Base-by-base conservation (phyloP, 1,140 invertebrate species). In the Camponotus floridanus region DNA sequence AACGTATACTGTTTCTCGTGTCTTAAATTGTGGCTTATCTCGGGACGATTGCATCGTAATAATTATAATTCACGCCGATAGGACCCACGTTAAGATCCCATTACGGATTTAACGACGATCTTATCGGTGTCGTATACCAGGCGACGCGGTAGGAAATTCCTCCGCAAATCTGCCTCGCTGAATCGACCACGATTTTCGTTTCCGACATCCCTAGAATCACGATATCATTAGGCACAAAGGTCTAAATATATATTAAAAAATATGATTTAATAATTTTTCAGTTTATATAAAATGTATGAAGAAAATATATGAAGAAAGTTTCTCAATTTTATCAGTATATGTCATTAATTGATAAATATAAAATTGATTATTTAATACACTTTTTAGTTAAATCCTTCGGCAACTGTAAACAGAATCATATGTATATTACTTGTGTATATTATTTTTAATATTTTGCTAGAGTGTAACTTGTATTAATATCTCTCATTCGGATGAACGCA, bases 51-150 rank as follows among this genome's bases (percentile, higher is more conserved):
- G 87, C 70, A 55, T 73, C 45, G 86, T 87, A 89, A 91, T 91
- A 87, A 92, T 88, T 87, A 92, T 91, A 92, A 92, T 91, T 93
- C 91, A 89, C 80, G 65, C 61, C 76, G 78, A 67, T 80, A 81
- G 73, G 76, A 76, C 57, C 80, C 68, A 73, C 76, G 91, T 92
- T 92, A 91, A 92, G 90, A 92, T 89, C 90, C 89, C 91, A 93
- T 92, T 93, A 92, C 89, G 87, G 68, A 88, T 88, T 74, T 67
- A 87, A 87, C 74, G 57, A 86, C 57, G 90, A 92, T 92, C 83
- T 91, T 90, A 92, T 92, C 91, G 61, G 64, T 36, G 21, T 73
- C 86, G 88, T 89, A 88, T 80, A 84, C 85, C 36, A 87, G 85
- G 15, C 39, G 42, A 67, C n/a, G 70, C 42, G 76, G 76, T 88